A percentile compares a stretch with the other conserved stretches of the same genome.
These are phyloP conservation scores for Conus ventricosus DNA, from an alignment of 1,140 invertebrate genomes.

Conservation along the genomic window DNA sequence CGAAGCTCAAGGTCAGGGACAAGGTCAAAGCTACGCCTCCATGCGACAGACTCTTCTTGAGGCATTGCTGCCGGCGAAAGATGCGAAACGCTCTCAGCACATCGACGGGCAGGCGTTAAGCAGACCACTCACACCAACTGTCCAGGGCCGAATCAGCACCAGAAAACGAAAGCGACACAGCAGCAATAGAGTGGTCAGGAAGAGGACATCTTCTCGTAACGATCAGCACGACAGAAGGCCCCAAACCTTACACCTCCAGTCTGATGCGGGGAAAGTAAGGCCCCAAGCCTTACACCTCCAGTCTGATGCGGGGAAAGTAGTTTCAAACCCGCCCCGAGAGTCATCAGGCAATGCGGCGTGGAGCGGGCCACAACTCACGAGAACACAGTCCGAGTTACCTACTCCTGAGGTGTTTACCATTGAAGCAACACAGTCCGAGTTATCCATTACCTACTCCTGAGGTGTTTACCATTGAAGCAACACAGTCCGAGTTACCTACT, in stretches of 20 bases:
- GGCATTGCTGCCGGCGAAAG: not conserved
- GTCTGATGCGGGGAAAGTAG: not conserved
- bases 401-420: constrained; percentile 33
- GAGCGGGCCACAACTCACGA: not conserved
- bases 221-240: not conserved
- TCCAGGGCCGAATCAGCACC: not conserved
- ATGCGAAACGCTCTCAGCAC: not conserved
- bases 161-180: constrained; percentile 17
- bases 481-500: not conserved
- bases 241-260: not conserved
- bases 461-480: constrained; percentile 19
- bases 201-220: not conserved
- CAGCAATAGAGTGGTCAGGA: not conserved
- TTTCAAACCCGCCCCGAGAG: no score
- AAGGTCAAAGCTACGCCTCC: not conserved
- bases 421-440: not conserved
- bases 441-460: constrained; percentile 23
- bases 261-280: no score
- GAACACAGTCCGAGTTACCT: not conserved
- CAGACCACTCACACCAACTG: not conserved
- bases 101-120: not conserved
- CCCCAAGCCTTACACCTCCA: not conserved
- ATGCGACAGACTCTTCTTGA: not conserved
- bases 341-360: not conserved
- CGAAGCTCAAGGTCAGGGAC: not conserved